These are phyloP conservation scores for Brachypterus glaber DNA, from an alignment of 2,888 invertebrate species.

Conservation along the genomic window DNA sequence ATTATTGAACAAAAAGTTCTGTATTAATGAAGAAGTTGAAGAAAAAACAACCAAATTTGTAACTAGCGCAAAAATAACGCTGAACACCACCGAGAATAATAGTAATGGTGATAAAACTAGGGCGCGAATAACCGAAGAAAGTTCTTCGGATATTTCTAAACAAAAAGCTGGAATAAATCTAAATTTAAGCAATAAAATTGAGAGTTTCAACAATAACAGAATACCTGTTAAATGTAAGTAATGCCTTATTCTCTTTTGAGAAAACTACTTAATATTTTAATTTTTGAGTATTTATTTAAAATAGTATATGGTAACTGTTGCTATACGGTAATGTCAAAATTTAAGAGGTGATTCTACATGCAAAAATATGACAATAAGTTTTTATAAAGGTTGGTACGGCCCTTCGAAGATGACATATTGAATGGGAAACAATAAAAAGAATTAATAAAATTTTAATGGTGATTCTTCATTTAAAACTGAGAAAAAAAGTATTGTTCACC, in stretches of 20 bases:
- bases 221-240: slow-evolving; percentile 25
- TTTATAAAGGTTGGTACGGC: too few species aligned
- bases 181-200: slow-evolving; percentile 22
- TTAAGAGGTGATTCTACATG: too few species aligned
- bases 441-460: too few species aligned
- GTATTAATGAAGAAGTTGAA: slow-evolving; percentile 34
- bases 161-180: not conserved
- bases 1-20: slow-evolving; percentile 33
- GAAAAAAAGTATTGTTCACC: too few species aligned
- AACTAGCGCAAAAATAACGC: slow-evolving; percentile 10
- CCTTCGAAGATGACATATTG: too few species aligned
- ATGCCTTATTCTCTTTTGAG: slow-evolving; percentile 1
- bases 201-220: slow-evolving; percentile 22
- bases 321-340: slow-evolving; percentile 3
- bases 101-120: slow-evolving; percentile 2
- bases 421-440: too few species aligned
- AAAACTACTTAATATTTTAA: too few species aligned
- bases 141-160: not conserved
- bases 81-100: slow-evolving; percentile 12
- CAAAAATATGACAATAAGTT: slow-evolving; percentile 4
- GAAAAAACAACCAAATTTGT: slow-evolving; percentile 9
- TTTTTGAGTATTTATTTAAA: too few species aligned
- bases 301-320: too few species aligned
- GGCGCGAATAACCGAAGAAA: not conserved
- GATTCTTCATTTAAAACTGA: too few species aligned